These are phyloP conservation scores for Rotaria sp. DNA, from an alignment of 2,888 invertebrate genomes.

Conservation along the genomic window DNA sequence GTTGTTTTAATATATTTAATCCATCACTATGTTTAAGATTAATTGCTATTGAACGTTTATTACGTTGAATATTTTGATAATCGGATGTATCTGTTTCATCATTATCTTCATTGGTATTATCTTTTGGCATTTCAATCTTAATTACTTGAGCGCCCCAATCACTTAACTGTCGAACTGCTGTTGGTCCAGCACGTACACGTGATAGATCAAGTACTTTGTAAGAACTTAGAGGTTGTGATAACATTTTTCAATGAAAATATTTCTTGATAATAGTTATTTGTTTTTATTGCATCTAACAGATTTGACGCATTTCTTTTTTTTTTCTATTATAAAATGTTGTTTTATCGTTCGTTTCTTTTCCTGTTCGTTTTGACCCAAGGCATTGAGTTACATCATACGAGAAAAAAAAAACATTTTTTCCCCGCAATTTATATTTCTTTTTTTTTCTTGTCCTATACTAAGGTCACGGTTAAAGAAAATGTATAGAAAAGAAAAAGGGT, in stretches of 20 bases:
- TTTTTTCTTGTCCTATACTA: too few species aligned
- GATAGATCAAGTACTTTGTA: background rate
- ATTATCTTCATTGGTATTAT: background rate
- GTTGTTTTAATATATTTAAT: background rate
- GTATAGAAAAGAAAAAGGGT: too few species aligned
- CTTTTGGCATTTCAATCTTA: background rate
- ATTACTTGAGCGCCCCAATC: conserved; percentile 1
- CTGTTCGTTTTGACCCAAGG: background rate
- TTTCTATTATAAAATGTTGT: background rate
- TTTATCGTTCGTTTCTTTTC: background rate
- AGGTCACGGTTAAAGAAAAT: too few species aligned
- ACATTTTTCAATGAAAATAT: background rate
- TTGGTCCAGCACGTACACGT: conserved; percentile 12
- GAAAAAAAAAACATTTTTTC: background rate
- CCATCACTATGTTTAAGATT: background rate
- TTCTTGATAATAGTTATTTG: background rate
- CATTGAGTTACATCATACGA: background rate
- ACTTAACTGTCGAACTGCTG: conserved; percentile 5
- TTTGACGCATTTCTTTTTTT: too few species aligned
- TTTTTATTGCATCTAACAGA: too few species aligned
- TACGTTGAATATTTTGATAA: conserved; percentile 26
- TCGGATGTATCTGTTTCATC: background rate
- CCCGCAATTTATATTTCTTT: too few species aligned
- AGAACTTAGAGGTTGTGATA: background rate
- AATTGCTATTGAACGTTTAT: background rate